Base-by-base conservation (phyloP, 2,888 invertebrate genomes). In the Callosobruchus maculatus region DNA sequence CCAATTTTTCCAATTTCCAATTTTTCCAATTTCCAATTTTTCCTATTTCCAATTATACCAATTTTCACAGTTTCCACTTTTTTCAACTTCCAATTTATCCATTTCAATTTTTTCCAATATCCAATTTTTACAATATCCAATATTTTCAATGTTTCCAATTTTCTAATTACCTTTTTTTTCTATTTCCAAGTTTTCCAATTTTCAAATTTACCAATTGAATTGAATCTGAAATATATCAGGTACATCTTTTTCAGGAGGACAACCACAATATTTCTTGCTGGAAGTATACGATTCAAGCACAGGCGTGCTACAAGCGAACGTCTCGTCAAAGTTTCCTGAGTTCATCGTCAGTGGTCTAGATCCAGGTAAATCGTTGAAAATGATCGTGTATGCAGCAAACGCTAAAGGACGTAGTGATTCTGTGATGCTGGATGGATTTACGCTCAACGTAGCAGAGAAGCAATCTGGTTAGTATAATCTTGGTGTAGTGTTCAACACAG, bases 341-440 rank as follows among this genome's bases (percentile, higher is more conserved):
- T 94, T 97, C 88, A 92, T 92, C 74, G 93, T 96, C 0, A 91
- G 91, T 79, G 93, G 92, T 4, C 89, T 97, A 72, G 93, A 94
- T 73, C 91, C 96, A 0, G 96, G 94, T 5, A 93, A 93, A 81
- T 90, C 92, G 20, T 90, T 97, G 78, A 92, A 92, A 81, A 92
- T 97, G 85, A 89, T 93, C 72, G 91, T 97, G 77, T 96, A 94
- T 86, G 93, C 96, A 0, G 92, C 92, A 75, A 97, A 97, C 86
- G 91, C 93, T 5, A 93, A 95, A 82, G 97, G 97, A 20, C 90
- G 92, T 80, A 96, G 96, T 78, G 95, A 95, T 76, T 87, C 90
- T 0, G 90, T 93, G 21, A 85, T 90, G 73, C 86, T 94, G 20
- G 93, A 93, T 84, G 94, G 92, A 68, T 93, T 92, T 84, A 94